These are phyloP conservation scores for Otolemur crassicaudatus DNA, from an alignment of 2,797 vertebrate genomes.

Conservation along the genomic window DNA sequence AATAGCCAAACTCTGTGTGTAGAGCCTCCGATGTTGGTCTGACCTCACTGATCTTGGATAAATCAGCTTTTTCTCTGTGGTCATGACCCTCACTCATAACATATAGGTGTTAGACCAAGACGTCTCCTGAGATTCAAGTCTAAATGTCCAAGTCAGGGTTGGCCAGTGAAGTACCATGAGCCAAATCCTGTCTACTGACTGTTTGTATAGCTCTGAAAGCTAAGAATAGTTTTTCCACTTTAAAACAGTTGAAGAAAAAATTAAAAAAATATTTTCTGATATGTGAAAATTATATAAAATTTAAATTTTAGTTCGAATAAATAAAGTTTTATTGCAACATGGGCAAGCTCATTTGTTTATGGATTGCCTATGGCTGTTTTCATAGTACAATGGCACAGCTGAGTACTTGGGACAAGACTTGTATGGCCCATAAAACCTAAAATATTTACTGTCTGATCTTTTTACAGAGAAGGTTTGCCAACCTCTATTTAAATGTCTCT, in stretches of 20 bases:
- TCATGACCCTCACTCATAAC: neutral
- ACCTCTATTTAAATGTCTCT: neutral
- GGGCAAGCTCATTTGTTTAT: neutral
- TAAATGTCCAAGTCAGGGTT: neutral
- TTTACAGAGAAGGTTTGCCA: neutral
- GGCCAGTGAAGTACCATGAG: neutral
- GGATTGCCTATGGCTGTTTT: neutral
- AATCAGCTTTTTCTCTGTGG: neutral
- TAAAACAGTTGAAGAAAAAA: neutral
- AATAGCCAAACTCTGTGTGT: neutral
- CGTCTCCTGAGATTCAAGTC: neutral
- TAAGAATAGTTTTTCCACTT: neutral
- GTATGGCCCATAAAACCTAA: neutral
- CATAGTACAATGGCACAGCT: neutral
- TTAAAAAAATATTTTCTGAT: neutral
- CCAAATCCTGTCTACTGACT: neutral
- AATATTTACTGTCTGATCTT: neutral
- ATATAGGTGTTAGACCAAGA: neutral
- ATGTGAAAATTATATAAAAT: neutral
- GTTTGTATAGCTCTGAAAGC: neutral
- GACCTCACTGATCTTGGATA: neutral
- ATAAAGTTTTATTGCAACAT: neutral
- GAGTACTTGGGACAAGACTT: neutral
- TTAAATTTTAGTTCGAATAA: neutral
- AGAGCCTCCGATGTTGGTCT: neutral